A percentile compares a stretch with the other conserved stretches of the same genome.
phyloP scores from a whole-genome alignment of 2,797 vertebrate species.

The Luscinia luscinia region DNA sequence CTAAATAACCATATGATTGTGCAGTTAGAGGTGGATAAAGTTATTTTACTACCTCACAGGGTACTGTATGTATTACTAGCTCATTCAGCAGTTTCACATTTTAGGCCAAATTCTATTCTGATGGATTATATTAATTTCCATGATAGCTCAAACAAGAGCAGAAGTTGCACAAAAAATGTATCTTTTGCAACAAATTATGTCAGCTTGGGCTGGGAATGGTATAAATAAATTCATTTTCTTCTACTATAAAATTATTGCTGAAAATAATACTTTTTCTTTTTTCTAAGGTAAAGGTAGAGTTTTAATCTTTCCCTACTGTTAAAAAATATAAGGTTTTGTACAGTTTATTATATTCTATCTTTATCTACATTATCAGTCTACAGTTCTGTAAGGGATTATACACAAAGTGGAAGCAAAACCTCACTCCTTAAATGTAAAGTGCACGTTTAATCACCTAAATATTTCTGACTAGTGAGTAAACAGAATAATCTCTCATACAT shows the following conservation, averaged over 20 bases:
- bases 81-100: background rate
- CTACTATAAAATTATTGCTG: constrained; percentile 60
- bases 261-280: constrained; percentile 30
- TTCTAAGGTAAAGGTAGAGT: constrained; percentile 15
- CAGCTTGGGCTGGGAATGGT: background rate
- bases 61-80: background rate
- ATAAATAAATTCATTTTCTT: background rate
- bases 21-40: background rate
- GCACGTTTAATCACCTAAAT: constrained; percentile 8
- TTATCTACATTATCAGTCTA: constrained; percentile 20
- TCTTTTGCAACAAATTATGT: background rate
- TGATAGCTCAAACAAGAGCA: background rate
- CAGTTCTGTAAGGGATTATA: constrained; percentile 8
- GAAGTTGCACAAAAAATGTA: background rate
- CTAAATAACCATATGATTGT: background rate
- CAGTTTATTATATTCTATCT: constrained; percentile 1
- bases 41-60: background rate
- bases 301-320: background rate
- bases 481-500: background rate
- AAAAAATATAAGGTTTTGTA: constrained; percentile 32
- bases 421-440: constrained; percentile 48
- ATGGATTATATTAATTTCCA: background rate
- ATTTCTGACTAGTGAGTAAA: background rate
- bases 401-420: constrained; percentile 25
- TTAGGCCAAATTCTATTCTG: constrained; percentile 17